phyloP scores from a whole-genome alignment of 2,113 vertebrate genomes.

The Poicephalus gulielmi region DNA sequence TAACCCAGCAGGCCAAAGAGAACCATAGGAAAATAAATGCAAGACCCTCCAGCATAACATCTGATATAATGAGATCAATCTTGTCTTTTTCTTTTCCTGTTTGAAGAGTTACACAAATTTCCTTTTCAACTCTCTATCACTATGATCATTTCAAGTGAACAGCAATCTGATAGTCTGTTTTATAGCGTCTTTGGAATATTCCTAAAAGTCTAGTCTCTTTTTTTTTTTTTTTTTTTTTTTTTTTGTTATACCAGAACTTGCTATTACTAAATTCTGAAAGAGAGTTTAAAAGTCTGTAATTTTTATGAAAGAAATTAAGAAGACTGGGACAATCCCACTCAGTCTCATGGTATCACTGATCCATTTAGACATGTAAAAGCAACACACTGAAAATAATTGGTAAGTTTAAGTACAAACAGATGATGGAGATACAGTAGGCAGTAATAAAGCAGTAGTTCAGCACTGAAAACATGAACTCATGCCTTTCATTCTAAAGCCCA shows the following conservation, averaged over 20 bases:
- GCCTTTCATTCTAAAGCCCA: background rate
- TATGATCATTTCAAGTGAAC: background rate
- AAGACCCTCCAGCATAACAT: background rate
- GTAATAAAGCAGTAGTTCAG: background rate
- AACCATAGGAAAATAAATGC: background rate
- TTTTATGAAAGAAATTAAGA: background rate
- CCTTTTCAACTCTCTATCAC: background rate
- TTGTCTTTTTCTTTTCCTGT: background rate
- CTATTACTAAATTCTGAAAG: background rate
- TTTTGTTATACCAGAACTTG: background rate
- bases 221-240: background rate
- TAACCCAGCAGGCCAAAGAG: background rate
- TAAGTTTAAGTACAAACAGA: background rate
- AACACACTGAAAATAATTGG: background rate
- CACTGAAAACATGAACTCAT: background rate
- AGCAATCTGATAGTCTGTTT: background rate
- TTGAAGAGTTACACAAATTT: constrained; percentile 19
- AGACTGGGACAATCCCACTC: background rate
- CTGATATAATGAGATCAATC: background rate
- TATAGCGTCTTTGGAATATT: background rate
- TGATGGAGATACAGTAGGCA: background rate
- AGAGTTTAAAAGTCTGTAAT: background rate
- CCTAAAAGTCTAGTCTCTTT: background rate
- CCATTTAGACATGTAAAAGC: background rate
- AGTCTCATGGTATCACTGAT: background rate